Evolutionary conservation across 2,888 invertebrate species (phyloP), one percentile per base, ranked within the genome.

Genomic region (Palloptera scutellata): DNA sequence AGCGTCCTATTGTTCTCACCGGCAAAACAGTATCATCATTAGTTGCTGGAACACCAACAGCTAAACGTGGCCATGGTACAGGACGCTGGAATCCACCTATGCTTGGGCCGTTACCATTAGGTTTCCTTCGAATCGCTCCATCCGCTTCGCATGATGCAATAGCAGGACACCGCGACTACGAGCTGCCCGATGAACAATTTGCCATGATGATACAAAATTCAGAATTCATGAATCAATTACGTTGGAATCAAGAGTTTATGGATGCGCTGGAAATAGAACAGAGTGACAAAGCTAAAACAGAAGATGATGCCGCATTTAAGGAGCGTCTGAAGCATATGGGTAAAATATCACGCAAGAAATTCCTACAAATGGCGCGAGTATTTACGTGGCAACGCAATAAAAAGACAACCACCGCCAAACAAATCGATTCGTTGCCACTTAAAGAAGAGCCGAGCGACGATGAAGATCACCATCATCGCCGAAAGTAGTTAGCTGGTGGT

Each of bases 181-280:
- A 92, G 74, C 87, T 95, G 79, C 95, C 95, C 73, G 96, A 96
- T 80, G 95, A 96, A 81, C 88, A 91, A 72, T 92, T 94, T 72
- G 95, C 95, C 0, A 88, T 95, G 71, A 91, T 94, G 84, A 86
- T 96, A 66, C 96, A 96, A 83, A 96, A 96, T 79, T 93, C 94
- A 80, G 96, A 96, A 84, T 96, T 96, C 77, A 91, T 96, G 89
- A 90, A 92, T 55, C 94, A 95, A 79, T 85, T 96, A 45, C 87
- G 93, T 67, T 91, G 92, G 89, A 94, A 96, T 83, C 91, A 93
- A 81, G 94, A 95, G 78, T 96, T 96, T 79, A 91, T 96, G 87
- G 91, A 90, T 30, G 92, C 94, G 1, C 86, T 95, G 59, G 92
- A 94, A 78, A 91, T 89, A 80, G 94, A 94, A 87, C 88, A 88